Conservation (phyloP, 2,888 invertebrate species). For the Xestia c-nigrum region DNA sequence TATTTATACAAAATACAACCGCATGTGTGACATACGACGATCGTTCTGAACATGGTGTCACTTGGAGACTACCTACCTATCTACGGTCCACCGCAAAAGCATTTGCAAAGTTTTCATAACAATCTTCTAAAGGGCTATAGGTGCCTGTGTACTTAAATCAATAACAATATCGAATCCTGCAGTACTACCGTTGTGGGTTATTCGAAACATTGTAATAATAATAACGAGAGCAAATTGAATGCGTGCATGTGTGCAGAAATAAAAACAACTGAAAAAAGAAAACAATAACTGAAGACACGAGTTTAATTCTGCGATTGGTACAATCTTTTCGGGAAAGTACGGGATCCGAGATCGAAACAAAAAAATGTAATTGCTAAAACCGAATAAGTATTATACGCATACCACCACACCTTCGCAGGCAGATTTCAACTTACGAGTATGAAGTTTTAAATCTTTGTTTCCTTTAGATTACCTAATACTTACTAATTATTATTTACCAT, state of each 20-base stretch:
- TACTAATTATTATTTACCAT: neutral
- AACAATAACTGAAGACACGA: no score
- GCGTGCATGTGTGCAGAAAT: no score
- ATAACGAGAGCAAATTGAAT: no score
- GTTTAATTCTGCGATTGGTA: no score
- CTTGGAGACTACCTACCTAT: neutral
- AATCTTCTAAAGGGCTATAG: neutral
- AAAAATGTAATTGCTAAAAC: no score
- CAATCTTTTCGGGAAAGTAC: no score
- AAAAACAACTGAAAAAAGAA: no score
- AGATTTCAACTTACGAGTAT: no score
- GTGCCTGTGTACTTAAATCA: neutral
- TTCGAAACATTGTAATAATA: neutral
- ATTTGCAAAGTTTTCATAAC: conserved; percentile 5
- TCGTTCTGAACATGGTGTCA: conserved; percentile 2
- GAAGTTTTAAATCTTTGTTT: neutral
- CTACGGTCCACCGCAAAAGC: neutral
- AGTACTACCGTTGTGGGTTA: neutral
- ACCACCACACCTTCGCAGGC: no score
- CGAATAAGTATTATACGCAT: no score
- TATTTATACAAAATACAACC: conserved; percentile 43
- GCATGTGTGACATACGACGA: conserved; percentile 36
- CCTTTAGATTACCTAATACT: neutral
- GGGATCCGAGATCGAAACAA: no score
- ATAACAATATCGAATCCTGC: neutral